phyloP scores from a whole-genome alignment of 2,888 invertebrate genomes.

The Cetonia aurata region DNA sequence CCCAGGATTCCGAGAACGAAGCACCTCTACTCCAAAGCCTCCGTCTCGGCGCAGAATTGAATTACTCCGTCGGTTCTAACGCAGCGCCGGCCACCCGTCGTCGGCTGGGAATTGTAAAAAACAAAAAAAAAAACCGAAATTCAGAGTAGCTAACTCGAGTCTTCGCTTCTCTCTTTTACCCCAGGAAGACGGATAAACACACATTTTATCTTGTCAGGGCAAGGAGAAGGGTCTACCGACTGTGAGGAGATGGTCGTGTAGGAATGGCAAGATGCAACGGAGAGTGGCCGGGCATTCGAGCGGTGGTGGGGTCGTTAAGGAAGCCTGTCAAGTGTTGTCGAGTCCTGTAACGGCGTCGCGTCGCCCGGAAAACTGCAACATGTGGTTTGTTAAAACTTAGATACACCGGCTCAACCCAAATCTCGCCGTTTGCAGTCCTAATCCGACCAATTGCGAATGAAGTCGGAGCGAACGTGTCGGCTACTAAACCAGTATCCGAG shows the following conservation, averaged over 20 bases:
- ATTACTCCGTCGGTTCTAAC: constrained; percentile 12
- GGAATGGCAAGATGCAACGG: neutral
- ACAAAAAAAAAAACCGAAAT: constrained; percentile 26
- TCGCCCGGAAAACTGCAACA: constrained; percentile 60
- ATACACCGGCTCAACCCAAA: constrained; percentile 56
- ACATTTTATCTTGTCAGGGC: constrained; percentile 35
- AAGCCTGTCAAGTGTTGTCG: constrained; percentile 61
- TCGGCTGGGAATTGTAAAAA: neutral
- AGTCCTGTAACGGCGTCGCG: constrained; percentile 56
- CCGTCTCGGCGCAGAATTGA: constrained; percentile 19
- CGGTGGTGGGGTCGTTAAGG: constrained; percentile 53
- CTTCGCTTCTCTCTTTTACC: constrained; percentile 6
- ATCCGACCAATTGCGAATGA: constrained; percentile 56
- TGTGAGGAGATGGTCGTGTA: too few species aligned
- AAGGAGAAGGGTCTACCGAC: neutral
- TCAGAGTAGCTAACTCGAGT: constrained; percentile 1
- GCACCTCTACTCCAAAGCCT: neutral
- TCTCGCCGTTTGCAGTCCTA: constrained; percentile 57
- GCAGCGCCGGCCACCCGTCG: neutral
- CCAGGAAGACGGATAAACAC: constrained; percentile 39
- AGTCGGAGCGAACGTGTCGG: neutral
- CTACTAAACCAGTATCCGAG: constrained; percentile 1
- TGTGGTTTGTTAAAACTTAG: constrained; percentile 61
- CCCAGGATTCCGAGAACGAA: constrained; percentile 5
- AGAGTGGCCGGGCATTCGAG: neutral